Evolutionary conservation across 1,140 invertebrate genomes (phyloP), one percentile per base, ranked within the genome.

Genomic region (Danaus plexippus): DNA sequence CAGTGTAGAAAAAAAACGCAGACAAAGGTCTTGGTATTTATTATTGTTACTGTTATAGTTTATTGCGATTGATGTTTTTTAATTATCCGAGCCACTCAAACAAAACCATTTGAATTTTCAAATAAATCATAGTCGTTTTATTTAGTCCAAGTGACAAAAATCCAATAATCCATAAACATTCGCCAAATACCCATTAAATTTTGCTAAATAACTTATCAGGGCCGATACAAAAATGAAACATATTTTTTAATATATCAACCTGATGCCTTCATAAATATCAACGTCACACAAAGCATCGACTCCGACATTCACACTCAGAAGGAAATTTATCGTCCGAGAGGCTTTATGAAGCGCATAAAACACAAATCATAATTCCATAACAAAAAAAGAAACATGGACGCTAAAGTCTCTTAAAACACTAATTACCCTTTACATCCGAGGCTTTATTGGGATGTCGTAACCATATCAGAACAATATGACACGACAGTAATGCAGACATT

Each of bases 201-300:
- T 52, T 61, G 68, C 67, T 71, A 75, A 78, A 71, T 67, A 71
- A 71, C 73, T 77, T 73, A 54, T 75, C 72, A 78, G 70, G 59
- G 60, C 64, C 47, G 57, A 66, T 67, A 71, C 64, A 68, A 69
- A 60, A 66, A 48, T 32, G 22, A 44, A 48, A 43, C 43, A 55
- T 62, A 67, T 67, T 54, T 58, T 56, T 49, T 66, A 64, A 74
- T 69, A 69, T 62, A 76, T 75, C 73, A 76, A 52, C 50, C 50
- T 69, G 69, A 72, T 61, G 61, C 49, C 57, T 57, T 67, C 73
- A 76, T 77, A 80, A 77, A 77, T 77, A 67, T 71, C 47, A 50
- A 57, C 52, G 52, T 57, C 67, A 63, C 74, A 79, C 71, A 72
- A 76, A 57, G 60, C 61, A 55, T 50, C 53, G 59, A 62, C 57